Evolutionary conservation across 2,888 invertebrate species (phyloP).

Genomic region (Crossocerus cetratus): DNA sequence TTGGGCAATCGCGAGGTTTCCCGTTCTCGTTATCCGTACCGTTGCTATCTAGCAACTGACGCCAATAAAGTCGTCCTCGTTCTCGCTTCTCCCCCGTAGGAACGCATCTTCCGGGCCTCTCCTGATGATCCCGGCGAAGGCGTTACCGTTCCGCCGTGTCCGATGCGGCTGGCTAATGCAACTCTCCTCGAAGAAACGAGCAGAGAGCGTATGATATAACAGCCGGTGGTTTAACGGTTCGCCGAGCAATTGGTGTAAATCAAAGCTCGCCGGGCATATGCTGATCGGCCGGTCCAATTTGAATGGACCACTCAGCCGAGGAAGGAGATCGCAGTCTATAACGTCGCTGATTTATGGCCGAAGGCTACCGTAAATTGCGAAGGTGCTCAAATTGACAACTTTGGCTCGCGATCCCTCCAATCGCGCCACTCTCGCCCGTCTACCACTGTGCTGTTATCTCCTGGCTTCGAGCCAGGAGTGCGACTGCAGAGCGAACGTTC

Average conservation of each 20-base stretch:
- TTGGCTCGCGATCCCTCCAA: background rate
- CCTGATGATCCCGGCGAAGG: constrained; percentile 34
- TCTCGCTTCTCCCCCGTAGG: background rate
- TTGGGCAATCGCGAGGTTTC: constrained; percentile 21
- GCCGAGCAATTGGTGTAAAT: constrained; percentile 15
- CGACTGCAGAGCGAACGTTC: too few species aligned
- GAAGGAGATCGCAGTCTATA: background rate
- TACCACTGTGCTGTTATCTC: background rate
- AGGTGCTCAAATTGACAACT: background rate
- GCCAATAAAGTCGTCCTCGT: constrained; percentile 38
- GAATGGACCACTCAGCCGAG: background rate
- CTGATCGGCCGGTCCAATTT: background rate
- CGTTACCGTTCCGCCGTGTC: constrained; percentile 52
- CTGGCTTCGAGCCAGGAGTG: background rate
- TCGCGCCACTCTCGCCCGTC: background rate
- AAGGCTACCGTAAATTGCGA: background rate
- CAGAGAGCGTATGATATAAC: constrained; percentile 14
- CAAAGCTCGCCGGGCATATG: constrained; percentile 12
- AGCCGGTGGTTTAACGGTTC: constrained; percentile 40
- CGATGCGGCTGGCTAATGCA: constrained; percentile 27
- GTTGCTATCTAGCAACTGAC: constrained; percentile 40
- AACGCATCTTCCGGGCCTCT: constrained; percentile 9
- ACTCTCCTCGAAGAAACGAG: constrained; percentile 24
- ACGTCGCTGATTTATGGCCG: background rate
- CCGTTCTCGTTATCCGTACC: constrained; percentile 37